These are phyloP conservation scores for Amaurobius ferox DNA, from an alignment of 2,888 invertebrate species.

Conservation along the genomic window DNA sequence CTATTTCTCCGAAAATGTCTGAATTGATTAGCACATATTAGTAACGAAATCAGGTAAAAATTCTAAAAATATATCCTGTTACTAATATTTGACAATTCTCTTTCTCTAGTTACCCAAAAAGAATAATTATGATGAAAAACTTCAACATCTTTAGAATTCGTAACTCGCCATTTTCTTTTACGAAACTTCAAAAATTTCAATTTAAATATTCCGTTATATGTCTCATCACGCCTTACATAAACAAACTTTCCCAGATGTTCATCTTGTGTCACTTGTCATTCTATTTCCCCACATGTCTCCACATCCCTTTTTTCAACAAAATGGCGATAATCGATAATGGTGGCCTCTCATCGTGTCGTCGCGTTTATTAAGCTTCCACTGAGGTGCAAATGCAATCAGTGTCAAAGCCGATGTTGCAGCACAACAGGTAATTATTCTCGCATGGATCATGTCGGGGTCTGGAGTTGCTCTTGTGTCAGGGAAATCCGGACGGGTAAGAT, in stretches of 20 bases:
- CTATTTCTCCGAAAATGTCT: neutral
- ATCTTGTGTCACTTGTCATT: neutral
- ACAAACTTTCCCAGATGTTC: neutral
- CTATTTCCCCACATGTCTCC: neutral
- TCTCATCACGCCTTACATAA: too few relatives aligned
- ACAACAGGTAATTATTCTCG: constrained; percentile 61
- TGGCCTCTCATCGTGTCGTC: constrained; percentile 49
- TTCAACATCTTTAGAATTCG: too few relatives aligned
- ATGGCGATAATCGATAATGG: constrained; percentile 43
- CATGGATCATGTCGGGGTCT: constrained; percentile 47
- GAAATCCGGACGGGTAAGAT: neutral
- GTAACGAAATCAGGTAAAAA: too few relatives aligned
- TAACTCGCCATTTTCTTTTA: too few relatives aligned
- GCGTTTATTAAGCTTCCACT: constrained; percentile 29
- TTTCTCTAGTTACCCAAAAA: too few relatives aligned
- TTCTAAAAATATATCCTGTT: too few relatives aligned
- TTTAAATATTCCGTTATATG: too few relatives aligned
- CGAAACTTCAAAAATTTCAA: too few relatives aligned
- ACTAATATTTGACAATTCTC: too few relatives aligned
- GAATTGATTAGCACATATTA: too few relatives aligned
- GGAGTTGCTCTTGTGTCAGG: constrained; percentile 4
- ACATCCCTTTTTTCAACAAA: constrained; percentile 30
- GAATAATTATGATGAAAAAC: too few relatives aligned
- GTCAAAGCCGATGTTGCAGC: constrained; percentile 35
- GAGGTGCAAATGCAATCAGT: constrained; percentile 61